Percentiles rank a stretch among this genome's conserved stretches.
These are phyloP conservation scores for Heloderma charlesbogerti DNA, from an alignment of 2,113 vertebrate species.

Conservation along the genomic window DNA sequence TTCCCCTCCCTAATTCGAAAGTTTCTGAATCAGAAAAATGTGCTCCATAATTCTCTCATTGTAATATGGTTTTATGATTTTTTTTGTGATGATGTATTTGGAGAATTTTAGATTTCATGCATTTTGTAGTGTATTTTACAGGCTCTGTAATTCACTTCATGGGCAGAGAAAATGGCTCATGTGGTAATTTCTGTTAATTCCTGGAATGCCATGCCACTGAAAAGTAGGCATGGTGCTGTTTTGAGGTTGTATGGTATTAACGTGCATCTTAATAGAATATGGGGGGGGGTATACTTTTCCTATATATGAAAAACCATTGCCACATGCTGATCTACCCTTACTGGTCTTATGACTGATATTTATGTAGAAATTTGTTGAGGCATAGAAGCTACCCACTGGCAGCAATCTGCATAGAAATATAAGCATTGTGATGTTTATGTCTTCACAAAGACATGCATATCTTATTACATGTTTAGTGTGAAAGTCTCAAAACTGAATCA, in stretches of 20 bases:
- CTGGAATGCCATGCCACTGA: neutral
- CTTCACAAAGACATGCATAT: conserved; percentile 3
- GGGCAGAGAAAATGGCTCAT: neutral
- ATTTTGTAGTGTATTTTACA: neutral
- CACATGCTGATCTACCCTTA: neutral
- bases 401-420: conserved; percentile 3
- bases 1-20: neutral
- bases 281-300: neutral
- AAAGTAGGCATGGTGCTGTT: neutral
- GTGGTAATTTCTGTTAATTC: neutral
- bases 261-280: neutral
- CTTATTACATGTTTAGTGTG: conserved; percentile 18
- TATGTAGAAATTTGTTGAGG: neutral
- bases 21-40: neutral
- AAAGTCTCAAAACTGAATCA: conserved; percentile 8
- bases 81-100: neutral
- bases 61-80: neutral
- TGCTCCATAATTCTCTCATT: neutral
- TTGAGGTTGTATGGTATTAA: neutral
- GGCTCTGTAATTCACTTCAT: neutral
- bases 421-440: conserved; percentile 1
- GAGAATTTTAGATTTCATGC: neutral
- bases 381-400: neutral
- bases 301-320: neutral
- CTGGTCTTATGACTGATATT: neutral